Percentiles rank a stretch among this genome's conserved stretches.
Conservation (phyloP, 2,888 invertebrate genomes). For the Brassicogethes aeneus region DNA sequence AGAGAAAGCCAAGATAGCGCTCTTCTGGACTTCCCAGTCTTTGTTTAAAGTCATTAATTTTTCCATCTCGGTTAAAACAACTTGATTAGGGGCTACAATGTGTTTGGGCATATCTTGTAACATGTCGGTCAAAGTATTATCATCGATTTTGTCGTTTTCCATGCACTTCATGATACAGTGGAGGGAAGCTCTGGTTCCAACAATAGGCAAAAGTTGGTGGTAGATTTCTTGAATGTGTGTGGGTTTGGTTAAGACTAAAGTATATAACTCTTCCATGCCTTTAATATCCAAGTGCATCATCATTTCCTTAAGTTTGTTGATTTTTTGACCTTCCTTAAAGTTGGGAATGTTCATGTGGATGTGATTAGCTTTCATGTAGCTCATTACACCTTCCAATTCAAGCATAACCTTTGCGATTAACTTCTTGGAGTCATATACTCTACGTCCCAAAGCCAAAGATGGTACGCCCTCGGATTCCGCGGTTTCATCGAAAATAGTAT, state of each 20-base stretch:
- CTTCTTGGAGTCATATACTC: constrained; percentile 23
- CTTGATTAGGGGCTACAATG: constrained; percentile 36
- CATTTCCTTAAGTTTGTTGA: constrained; percentile 31
- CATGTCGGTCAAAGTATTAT: constrained; percentile 30
- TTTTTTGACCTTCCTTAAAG: constrained; percentile 30
- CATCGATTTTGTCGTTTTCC: constrained; percentile 29
- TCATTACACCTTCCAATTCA: constrained; percentile 29
- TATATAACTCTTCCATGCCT: constrained; percentile 30
- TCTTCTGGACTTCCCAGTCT: constrained; percentile 28
- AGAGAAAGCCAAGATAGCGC: constrained; percentile 41
- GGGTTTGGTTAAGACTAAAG: constrained; percentile 13
- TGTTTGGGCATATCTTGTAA: constrained; percentile 39
- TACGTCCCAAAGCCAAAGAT: constrained; percentile 35
- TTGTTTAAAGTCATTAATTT: constrained; percentile 27
- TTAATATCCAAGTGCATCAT: constrained; percentile 31
- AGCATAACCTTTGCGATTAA: constrained; percentile 21
- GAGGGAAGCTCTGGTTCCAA: constrained; percentile 40
- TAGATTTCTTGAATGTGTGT: constrained; percentile 30
- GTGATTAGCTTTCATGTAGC: constrained; percentile 33
- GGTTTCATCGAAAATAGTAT: constrained; percentile 14
- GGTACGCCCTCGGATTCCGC: constrained; percentile 12
- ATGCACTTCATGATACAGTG: constrained; percentile 37
- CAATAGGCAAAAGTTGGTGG: constrained; percentile 39
- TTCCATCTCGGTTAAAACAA: constrained; percentile 35
- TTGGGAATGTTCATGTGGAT: constrained; percentile 30